These are phyloP conservation scores for Eublepharis macularius DNA, from an alignment of 2,113 vertebrate species.

Conservation along the genomic window DNA sequence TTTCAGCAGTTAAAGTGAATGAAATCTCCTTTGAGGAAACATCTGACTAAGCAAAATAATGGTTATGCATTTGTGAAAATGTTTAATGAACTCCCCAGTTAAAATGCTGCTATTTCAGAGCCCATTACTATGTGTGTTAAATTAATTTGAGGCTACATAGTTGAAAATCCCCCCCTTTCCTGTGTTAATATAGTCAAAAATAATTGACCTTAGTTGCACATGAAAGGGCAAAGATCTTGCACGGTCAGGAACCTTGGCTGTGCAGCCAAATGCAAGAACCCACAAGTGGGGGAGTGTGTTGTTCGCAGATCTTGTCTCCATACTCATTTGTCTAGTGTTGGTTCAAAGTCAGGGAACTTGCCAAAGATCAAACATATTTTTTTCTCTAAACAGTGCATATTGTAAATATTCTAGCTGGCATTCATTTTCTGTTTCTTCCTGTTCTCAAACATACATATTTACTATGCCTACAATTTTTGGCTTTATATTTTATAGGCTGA, in stretches of 20 bases:
- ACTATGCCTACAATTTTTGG: conserved; percentile 36
- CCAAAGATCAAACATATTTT: conserved; percentile 47
- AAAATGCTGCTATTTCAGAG: conserved; percentile 72
- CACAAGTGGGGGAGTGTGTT: conserved; percentile 12
- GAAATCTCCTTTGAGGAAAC: conserved; percentile 74
- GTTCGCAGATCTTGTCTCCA: conserved; percentile 42
- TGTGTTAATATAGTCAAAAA: conserved; percentile 45
- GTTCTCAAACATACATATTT: conserved; percentile 58
- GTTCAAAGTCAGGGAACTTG: conserved; percentile 60
- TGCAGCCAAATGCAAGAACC: conserved; percentile 9
- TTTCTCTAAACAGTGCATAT: conserved; percentile 52
- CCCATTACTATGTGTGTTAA: conserved; percentile 63
- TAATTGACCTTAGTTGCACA: conserved; percentile 51
- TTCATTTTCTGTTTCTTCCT: conserved; percentile 47
- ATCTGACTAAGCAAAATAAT: conserved; percentile 77
- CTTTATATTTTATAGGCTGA: conserved; percentile 36
- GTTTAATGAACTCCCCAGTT: conserved; percentile 73
- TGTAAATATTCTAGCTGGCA: conserved; percentile 53
- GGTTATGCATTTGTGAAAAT: conserved; percentile 72
- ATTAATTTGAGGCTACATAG: conserved; percentile 61
- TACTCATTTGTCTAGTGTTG: conserved; percentile 47
- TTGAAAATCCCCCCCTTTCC: conserved; percentile 30
- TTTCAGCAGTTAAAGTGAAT: conserved; percentile 75
- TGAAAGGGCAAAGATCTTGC: conserved; percentile 37
- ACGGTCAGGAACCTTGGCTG: conserved; percentile 27